A percentile compares a stretch with the other conserved stretches of the same genome.
Conservation (phyloP, 2,113 vertebrate genomes). For the Hylia prasina region DNA sequence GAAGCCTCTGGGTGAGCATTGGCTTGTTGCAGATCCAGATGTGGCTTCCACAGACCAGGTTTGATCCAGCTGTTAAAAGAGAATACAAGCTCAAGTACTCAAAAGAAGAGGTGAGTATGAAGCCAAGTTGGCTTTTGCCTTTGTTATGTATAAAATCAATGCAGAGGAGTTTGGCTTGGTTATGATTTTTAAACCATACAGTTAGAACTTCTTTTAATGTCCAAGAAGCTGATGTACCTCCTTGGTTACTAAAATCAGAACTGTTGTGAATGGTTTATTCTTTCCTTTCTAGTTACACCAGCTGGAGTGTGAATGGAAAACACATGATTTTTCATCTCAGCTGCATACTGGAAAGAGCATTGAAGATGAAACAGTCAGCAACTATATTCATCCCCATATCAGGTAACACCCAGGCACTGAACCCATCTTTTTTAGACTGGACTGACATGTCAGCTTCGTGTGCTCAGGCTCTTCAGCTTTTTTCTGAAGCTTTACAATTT, state of each 20-base stretch:
- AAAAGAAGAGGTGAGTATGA: slow-evolving; percentile 85
- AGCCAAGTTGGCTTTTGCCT: background rate
- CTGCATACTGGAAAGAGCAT: slow-evolving; percentile 85
- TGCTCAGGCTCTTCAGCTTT: background rate
- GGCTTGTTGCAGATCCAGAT: slow-evolving; percentile 89
- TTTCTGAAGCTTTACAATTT: background rate
- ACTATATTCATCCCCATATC: slow-evolving; percentile 86
- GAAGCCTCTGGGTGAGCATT: slow-evolving; percentile 91
- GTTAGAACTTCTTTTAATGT: background rate
- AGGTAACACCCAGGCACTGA: slow-evolving; percentile 67
- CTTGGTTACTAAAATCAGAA: background rate
- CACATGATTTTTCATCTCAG: slow-evolving; percentile 79
- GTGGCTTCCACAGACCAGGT: slow-evolving; percentile 90
- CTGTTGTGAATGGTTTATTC: background rate
- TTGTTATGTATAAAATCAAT: background rate
- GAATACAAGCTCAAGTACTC: slow-evolving; percentile 89
- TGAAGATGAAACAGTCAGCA: slow-evolving; percentile 77
- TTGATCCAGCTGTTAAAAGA: slow-evolving; percentile 92
- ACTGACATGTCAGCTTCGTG: background rate
- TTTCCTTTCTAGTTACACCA: slow-evolving; percentile 77
- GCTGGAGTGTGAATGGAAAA: slow-evolving; percentile 89
- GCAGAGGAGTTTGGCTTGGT: background rate
- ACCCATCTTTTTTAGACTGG: background rate
- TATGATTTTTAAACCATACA: background rate
- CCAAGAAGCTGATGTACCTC: background rate